These are phyloP conservation scores for Rhinichthys klamathensis DNA, from an alignment of 2,113 vertebrate genomes.

Conservation along the genomic window DNA sequence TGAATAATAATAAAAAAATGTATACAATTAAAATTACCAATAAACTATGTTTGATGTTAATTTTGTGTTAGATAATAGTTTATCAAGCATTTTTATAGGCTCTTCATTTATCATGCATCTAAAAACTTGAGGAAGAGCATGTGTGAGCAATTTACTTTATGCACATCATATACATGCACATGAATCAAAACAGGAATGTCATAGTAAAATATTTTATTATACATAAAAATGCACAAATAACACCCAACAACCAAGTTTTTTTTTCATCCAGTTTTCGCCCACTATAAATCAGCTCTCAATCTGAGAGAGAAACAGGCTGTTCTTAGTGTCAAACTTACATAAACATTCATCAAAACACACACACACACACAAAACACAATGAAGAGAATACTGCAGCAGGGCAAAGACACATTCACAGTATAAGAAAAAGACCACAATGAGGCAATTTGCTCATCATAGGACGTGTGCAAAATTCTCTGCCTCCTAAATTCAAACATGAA, in stretches of 20 bases:
- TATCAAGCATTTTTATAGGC: background rate
- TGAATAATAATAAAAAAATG: too few relatives aligned
- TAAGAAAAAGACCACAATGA: constrained; percentile 46
- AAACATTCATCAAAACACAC: constrained; percentile 55
- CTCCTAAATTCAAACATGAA: constrained; percentile 12
- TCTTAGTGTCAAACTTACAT: constrained; percentile 36
- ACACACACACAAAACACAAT: constrained; percentile 33
- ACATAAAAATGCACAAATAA: constrained; percentile 69
- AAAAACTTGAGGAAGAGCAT: background rate
- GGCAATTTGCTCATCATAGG: background rate
- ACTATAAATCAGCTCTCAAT: constrained; percentile 20
- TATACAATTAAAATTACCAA: background rate
- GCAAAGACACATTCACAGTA: constrained; percentile 66
- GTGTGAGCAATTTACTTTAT: background rate
- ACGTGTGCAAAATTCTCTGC: constrained; percentile 24
- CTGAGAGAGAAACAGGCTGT: constrained; percentile 28
- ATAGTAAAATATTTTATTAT: constrained; percentile 73
- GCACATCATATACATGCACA: background rate
- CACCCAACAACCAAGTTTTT: constrained; percentile 39
- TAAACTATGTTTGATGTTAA: background rate
- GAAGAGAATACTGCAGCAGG: constrained; percentile 66
- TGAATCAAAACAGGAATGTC: constrained; percentile 19
- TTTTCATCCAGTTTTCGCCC: background rate
- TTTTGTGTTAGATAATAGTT: background rate
- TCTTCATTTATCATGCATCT: background rate